Percentiles rank a stretch among this genome's conserved stretches.
phyloP scores from a whole-genome alignment of 2,113 vertebrate genomes.

The Puntigrus tetrazona region DNA sequence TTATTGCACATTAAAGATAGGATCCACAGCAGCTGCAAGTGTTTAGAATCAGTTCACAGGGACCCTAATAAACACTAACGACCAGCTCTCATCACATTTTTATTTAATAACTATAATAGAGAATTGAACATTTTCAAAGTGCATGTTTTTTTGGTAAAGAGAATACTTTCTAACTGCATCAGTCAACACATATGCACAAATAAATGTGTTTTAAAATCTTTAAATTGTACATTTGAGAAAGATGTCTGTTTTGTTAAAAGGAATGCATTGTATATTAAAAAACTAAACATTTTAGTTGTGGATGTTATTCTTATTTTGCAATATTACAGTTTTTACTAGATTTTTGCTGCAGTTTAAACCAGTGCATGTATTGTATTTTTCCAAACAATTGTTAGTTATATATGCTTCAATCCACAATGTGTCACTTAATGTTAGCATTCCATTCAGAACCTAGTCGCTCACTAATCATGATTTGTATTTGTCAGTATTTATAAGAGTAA shows the following conservation, averaged over 20 bases:
- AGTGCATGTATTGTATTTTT: not conserved
- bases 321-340: not conserved
- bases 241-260: not conserved
- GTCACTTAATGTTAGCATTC: not conserved
- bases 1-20: not conserved
- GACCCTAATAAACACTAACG: slow-evolving; percentile 5
- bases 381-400: not conserved
- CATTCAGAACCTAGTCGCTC: not conserved
- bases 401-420: not conserved
- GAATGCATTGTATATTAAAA: too few species aligned
- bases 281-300: too few species aligned
- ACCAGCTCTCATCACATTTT: not conserved
- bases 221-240: not conserved
- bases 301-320: too few species aligned
- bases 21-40: slow-evolving; percentile 1
- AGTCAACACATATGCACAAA: not conserved
- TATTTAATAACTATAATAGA: not conserved
- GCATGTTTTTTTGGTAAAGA: not conserved
- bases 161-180: not conserved
- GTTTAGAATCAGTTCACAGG: not conserved
- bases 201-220: not conserved
- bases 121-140: not conserved
- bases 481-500: not conserved
- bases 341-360: not conserved
- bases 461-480: not conserved